Percentiles rank a stretch among this genome's conserved stretches.
Evolutionary conservation across 1,140 invertebrate species (phyloP).

Genomic region (Trichonephila clavipes): DNA sequence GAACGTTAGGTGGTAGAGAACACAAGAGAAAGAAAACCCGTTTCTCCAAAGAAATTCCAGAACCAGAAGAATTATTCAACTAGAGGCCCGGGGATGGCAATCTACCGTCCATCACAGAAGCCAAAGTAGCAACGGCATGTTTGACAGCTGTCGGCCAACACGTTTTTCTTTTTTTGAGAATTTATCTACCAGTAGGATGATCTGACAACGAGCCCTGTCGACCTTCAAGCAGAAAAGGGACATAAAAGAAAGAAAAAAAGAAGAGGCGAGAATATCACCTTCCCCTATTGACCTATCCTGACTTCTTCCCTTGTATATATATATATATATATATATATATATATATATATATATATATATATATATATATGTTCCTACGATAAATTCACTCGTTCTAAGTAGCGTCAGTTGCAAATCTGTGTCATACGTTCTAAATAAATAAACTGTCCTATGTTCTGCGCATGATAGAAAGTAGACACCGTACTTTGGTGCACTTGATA

Average conservation of each 20-base stretch:
- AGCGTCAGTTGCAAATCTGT: too few relatives aligned
- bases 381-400: too few relatives aligned
- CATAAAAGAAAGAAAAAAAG: not conserved
- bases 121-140: not conserved
- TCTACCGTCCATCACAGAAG: not conserved
- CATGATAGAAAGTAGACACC: too few relatives aligned
- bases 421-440: too few relatives aligned
- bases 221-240: not conserved
- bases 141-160: conserved; percentile 19
- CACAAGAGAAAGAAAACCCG: too few relatives aligned
- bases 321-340: too few relatives aligned
- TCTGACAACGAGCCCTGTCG: not conserved
- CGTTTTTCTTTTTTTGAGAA: not conserved
- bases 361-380: too few relatives aligned
- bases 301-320: not conserved
- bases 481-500: too few relatives aligned
- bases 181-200: not conserved
- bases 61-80: not conserved
- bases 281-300: not conserved
- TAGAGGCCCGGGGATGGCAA: not conserved
- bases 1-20: too few relatives aligned
- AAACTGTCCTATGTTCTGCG: too few relatives aligned
- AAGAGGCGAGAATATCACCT: not conserved
- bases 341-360: too few relatives aligned
- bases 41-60: too few relatives aligned